Conservation (phyloP, 2,113 vertebrate species). For the Pimephales promelas region DNA sequence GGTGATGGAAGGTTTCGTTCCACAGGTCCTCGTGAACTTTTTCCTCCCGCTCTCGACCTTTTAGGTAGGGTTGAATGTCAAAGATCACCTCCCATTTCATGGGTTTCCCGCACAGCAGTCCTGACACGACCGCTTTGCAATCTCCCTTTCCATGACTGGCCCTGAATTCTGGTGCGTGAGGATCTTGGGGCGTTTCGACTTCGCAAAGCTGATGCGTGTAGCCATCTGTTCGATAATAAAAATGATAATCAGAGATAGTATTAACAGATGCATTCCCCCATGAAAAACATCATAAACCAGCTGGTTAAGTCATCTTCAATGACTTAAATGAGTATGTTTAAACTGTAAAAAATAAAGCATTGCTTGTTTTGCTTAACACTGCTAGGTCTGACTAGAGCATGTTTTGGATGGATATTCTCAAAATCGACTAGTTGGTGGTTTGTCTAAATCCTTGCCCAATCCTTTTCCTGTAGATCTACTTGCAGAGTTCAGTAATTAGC, state of each 20-base stretch:
- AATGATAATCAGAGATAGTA: not conserved
- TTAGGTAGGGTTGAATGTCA: constrained; percentile 81
- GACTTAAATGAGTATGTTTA: not conserved
- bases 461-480: too few species aligned
- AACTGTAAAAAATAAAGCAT: not conserved
- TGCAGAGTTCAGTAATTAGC: too few species aligned
- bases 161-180: constrained; percentile 31
- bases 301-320: not conserved
- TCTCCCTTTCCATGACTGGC: constrained; percentile 55
- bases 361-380: too few species aligned
- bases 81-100: constrained; percentile 90
- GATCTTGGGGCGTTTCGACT: constrained; percentile 73
- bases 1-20: constrained; percentile 93
- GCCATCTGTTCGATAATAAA: constrained; percentile 67
- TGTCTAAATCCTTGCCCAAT: not conserved
- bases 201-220: constrained; percentile 80
- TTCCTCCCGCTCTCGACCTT: constrained; percentile 70
- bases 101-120: constrained; percentile 78
- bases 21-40: constrained; percentile 82
- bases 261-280: not conserved
- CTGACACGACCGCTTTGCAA: constrained; percentile 88
- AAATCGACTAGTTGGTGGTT: not conserved
- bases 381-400: too few species aligned
- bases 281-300: not conserved
- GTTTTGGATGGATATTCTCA: not conserved